Evolutionary conservation across 2,888 invertebrate genomes (phyloP), one percentile per base, ranked within the genome.

Genomic region (Drosophila rellima): DNA sequence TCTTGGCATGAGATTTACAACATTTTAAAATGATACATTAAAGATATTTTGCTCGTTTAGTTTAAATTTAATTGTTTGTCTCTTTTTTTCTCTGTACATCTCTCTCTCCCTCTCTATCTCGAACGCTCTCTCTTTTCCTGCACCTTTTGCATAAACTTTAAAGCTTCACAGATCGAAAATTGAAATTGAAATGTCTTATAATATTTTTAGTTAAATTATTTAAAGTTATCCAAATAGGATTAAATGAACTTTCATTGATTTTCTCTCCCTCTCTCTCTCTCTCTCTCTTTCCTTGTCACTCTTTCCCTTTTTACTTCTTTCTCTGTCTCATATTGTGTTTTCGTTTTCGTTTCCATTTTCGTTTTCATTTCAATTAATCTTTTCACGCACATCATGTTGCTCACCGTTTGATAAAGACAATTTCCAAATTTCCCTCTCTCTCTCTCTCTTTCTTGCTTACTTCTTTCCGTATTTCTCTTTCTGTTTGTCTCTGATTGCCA

Each of bases 291-390:
- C n/a, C n/a, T n/a, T n/a, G n/a, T 6, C 13, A 11, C 7, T 3
- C 18, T 31, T 4, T 10, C 10, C 23, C 5, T 23, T 2, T 8
- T 20, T 18, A 7, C 6, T 20, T 17, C 8, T n/a, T 8, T 23
- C 6, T 18, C 23, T 33, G 29, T 13, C 18, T 40, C 42, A 4
- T 15, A n/a, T 15, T 13, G 47, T 35, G n/a, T n/a, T n/a, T n/a
- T n/a, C n/a, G n/a, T n/a, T n/a, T 20, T 20, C 0, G 23, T 23
- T 4, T 23, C 5, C 3, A 61, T 31, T 72, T 73, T 72, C 68
- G 33, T 51, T 73, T 73, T 73, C 62, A 55, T 68, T 73, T 68
- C 62, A 62, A 68, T 73, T 73, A 55, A 39, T 33, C 18, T 55
- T 63, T 59, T 72, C 40, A 56, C 56, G 11, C 47, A 31, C 47